These are phyloP conservation scores for Gryllus bimaculatus DNA, from an alignment of 1,140 invertebrate genomes.

Conservation along the genomic window DNA sequence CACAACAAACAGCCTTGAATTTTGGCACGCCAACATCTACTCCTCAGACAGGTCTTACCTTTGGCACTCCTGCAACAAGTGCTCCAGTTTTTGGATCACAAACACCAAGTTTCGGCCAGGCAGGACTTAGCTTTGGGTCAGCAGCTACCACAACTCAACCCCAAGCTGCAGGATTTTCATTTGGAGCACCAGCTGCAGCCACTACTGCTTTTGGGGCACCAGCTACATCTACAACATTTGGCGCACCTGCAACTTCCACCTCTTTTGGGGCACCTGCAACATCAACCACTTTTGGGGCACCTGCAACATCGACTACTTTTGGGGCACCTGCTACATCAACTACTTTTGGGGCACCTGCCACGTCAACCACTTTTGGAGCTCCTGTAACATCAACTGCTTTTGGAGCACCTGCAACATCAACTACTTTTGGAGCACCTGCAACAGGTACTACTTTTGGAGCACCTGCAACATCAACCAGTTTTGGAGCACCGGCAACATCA, in stretches of 20 bases:
- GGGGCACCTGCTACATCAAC: background rate
- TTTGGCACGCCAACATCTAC: background rate
- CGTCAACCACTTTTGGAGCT: background rate
- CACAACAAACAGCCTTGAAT: background rate
- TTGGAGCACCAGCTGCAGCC: background rate
- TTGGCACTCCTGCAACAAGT: background rate
- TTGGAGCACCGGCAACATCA: background rate
- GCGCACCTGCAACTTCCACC: background rate
- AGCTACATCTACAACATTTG: background rate
- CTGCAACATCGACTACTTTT: background rate
- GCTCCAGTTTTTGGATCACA: background rate
- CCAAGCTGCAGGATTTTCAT: background rate
- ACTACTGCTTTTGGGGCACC: background rate
- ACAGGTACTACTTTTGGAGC: background rate
- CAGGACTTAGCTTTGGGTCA: background rate
- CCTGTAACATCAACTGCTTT: background rate
- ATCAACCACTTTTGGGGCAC: background rate
- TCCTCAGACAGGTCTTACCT: background rate
- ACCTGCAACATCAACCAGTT: background rate
- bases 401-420: background rate
- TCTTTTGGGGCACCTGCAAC: background rate
- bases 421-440: background rate
- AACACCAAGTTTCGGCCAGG: background rate
- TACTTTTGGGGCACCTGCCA: background rate
- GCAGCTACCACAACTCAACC: background rate